Conservation (phyloP, 2,888 invertebrate genomes). For the Drosophila cognata region DNA sequence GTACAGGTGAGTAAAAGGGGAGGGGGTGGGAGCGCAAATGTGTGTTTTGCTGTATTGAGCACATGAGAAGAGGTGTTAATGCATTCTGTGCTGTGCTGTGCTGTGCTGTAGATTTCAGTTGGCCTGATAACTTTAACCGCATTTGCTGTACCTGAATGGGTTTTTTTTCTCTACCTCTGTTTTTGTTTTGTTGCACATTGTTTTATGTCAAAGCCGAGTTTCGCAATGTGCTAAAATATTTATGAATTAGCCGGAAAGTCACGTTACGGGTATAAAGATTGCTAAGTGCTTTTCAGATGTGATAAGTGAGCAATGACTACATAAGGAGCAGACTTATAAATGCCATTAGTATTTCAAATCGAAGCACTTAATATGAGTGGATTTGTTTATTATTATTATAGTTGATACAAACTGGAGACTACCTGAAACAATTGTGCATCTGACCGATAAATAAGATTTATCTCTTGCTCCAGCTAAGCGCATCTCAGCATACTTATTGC, state of each 20-base stretch:
- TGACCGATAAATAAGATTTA: background rate
- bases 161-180: constrained; percentile 16
- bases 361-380: background rate
- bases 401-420: background rate
- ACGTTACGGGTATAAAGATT: constrained; percentile 35
- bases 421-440: background rate
- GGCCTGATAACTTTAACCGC: constrained; percentile 46
- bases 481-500: background rate
- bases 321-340: constrained; percentile 6
- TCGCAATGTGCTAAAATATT: constrained; percentile 64
- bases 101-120: constrained; percentile 42
- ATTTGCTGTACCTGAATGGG: constrained; percentile 22
- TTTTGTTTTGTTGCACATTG: constrained; percentile 41
- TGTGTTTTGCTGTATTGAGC: constrained; percentile 31
- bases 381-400: background rate
- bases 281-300: constrained; percentile 10
- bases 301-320: constrained; percentile 4
- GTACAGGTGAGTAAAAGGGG: background rate
- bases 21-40: background rate
- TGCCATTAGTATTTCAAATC: background rate
- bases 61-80: constrained; percentile 67
- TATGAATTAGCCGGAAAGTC: constrained; percentile 62
- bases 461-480: background rate
- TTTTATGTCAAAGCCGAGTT: constrained; percentile 12
- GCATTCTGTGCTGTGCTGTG: constrained; percentile 40